A percentile compares a stretch with the other conserved stretches of the same genome.
Conservation (phyloP, 2,888 invertebrate species). For the Hyposoter dolosus region DNA sequence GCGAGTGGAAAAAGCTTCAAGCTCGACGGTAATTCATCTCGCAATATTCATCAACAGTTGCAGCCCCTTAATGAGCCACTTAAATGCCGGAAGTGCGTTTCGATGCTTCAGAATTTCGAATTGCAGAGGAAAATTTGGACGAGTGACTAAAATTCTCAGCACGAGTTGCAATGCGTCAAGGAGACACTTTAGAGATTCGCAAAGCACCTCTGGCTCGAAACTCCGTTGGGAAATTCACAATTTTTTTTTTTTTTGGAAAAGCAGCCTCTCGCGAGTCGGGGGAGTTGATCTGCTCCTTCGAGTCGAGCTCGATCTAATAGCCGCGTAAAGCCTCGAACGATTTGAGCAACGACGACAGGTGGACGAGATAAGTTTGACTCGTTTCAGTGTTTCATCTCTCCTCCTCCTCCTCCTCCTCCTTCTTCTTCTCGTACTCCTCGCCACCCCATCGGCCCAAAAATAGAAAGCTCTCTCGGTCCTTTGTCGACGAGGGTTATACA, state of each 20-base stretch:
- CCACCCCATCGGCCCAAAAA: constrained; percentile 57
- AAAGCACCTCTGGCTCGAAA: constrained; percentile 4
- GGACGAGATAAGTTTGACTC: constrained; percentile 69
- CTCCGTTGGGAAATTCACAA: not conserved
- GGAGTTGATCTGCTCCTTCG: not conserved
- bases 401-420: not conserved
- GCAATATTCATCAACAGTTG: constrained; percentile 37
- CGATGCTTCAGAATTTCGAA: constrained; percentile 30
- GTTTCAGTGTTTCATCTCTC: constrained; percentile 8
- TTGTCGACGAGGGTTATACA: constrained; percentile 49
- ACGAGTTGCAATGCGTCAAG: not conserved
- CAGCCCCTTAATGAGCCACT: constrained; percentile 53
- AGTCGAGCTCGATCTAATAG: constrained; percentile 40
- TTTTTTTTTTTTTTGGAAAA: not conserved
- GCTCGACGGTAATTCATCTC: constrained; percentile 5
- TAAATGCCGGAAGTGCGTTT: constrained; percentile 52
- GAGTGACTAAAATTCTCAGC: constrained; percentile 3
- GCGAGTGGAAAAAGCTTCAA: constrained; percentile 5
- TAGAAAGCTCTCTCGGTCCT: constrained; percentile 61
- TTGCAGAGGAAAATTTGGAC: constrained; percentile 18
- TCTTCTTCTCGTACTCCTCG: constrained; percentile 35
- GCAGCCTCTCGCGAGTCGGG: not conserved
- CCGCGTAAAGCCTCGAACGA: constrained; percentile 30
- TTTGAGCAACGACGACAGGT: constrained; percentile 80
- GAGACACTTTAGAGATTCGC: constrained; percentile 16